Evolutionary conservation across 2,888 invertebrate species (phyloP).

Genomic region (Macrosiphum euphorbiae): DNA sequence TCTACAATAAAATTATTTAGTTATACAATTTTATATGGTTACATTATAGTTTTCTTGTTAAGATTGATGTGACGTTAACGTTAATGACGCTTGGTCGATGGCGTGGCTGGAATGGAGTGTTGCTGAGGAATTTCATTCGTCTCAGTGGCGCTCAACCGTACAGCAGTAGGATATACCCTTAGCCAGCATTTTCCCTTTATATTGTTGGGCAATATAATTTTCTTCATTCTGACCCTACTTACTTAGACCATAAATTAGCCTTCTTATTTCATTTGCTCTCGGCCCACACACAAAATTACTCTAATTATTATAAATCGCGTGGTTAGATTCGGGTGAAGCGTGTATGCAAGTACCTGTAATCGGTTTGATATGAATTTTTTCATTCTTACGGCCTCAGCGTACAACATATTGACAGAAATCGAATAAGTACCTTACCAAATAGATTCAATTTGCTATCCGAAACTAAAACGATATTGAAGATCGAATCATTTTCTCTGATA

Average conservation of each 20-base stretch:
- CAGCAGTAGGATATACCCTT: background rate
- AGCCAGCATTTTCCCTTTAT: conserved; percentile 26
- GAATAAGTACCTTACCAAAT: background rate
- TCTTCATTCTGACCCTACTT: conserved; percentile 46
- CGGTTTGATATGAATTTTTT: background rate
- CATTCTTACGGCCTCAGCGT: background rate
- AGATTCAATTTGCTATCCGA: background rate
- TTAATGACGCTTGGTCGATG: conserved; percentile 47
- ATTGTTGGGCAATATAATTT: conserved; percentile 48
- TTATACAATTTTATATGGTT: background rate
- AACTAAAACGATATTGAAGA: background rate
- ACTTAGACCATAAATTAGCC: conserved; percentile 45
- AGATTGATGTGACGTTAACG: conserved; percentile 55
- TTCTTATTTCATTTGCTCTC: conserved; percentile 15
- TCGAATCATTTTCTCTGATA: background rate
- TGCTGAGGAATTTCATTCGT: conserved; percentile 49
- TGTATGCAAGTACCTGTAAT: background rate
- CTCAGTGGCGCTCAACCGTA: conserved; percentile 50
- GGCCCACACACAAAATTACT: background rate
- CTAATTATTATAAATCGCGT: conserved; percentile 16
- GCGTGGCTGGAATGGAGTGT: conserved; percentile 29
- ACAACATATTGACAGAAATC: background rate
- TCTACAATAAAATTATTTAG: background rate
- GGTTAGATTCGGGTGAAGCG: background rate
- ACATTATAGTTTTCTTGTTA: background rate